A percentile compares a stretch with the other conserved stretches of the same genome.
phyloP scores from a whole-genome alignment of 2,888 invertebrate species.

The Hesperia comma region DNA sequence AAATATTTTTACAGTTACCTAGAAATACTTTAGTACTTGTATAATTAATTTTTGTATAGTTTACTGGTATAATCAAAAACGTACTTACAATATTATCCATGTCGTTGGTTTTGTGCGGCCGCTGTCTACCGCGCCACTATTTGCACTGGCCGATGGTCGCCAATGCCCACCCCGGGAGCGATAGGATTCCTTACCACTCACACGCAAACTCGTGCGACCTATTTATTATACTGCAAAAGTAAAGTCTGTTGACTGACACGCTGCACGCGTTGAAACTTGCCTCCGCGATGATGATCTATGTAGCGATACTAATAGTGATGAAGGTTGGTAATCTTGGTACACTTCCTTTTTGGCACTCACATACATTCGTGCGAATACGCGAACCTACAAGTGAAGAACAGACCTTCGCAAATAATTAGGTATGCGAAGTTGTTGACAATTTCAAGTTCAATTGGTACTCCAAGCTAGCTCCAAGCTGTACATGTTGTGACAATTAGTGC shows the following conservation, averaged over 20 bases:
- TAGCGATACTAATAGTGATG: neutral
- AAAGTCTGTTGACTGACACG: neutral
- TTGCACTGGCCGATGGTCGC: constrained; percentile 5
- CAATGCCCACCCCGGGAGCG: constrained; percentile 31
- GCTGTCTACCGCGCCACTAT: constrained; percentile 14
- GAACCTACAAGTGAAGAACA: too few relatives aligned
- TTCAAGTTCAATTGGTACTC: too few relatives aligned
- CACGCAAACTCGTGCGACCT: constrained; percentile 9
- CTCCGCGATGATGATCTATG: constrained; percentile 1
- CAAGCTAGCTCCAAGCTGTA: too few relatives aligned
- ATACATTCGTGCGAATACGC: too few relatives aligned
- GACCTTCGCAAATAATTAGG: too few relatives aligned
- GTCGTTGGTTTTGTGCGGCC: constrained; percentile 25
- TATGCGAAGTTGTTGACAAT: too few relatives aligned
- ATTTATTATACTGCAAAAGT: constrained; percentile 18
- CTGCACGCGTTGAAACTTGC: neutral
- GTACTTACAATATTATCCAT: constrained; percentile 44
- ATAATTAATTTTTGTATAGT: too few relatives aligned
- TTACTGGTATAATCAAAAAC: neutral
- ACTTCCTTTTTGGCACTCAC: too few relatives aligned
- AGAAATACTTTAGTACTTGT: too few relatives aligned
- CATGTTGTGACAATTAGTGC: too few relatives aligned
- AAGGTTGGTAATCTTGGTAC: neutral
- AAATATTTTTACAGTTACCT: too few relatives aligned
- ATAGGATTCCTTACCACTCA: neutral